A percentile compares a stretch with the other conserved stretches of the same genome.
phyloP scores from a whole-genome alignment of 2,113 vertebrate genomes.

The Labeo rohita region DNA sequence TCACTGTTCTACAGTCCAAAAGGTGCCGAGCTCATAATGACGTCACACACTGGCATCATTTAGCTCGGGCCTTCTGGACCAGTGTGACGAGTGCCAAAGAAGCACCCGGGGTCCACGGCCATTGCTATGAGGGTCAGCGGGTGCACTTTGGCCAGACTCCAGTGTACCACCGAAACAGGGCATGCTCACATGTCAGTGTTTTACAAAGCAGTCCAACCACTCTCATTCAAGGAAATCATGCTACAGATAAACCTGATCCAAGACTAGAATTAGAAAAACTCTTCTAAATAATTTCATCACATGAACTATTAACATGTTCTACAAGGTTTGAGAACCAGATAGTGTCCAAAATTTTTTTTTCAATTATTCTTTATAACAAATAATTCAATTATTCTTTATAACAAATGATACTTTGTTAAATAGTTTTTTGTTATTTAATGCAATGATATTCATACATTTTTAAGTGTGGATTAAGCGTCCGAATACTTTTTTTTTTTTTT shows the following conservation, averaged over 20 bases:
- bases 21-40: conserved; percentile 34
- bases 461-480: neutral
- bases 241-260: neutral
- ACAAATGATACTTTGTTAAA: neutral
- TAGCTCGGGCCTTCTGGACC: conserved; percentile 45
- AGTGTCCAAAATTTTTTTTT: too few species aligned
- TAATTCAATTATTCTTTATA: neutral
- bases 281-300: neutral
- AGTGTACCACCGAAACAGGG: neutral
- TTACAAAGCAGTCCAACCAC: neutral
- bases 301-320: neutral
- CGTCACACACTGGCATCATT: conserved; percentile 28
- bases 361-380: neutral
- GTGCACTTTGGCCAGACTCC: conserved; percentile 14
- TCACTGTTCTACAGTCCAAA: conserved; percentile 17
- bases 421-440: neutral
- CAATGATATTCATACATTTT: neutral
- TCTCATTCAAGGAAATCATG: neutral
- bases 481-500: neutral
- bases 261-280: neutral
- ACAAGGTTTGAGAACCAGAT: neutral
- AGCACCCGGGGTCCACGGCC: conserved; percentile 30
- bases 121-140: conserved; percentile 33
- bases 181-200: conserved; percentile 1
- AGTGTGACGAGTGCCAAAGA: neutral